Percentiles rank a stretch among this genome's conserved stretches.
Conservation (phyloP, 2,113 vertebrate species). For the Pardalotus punctatus region DNA sequence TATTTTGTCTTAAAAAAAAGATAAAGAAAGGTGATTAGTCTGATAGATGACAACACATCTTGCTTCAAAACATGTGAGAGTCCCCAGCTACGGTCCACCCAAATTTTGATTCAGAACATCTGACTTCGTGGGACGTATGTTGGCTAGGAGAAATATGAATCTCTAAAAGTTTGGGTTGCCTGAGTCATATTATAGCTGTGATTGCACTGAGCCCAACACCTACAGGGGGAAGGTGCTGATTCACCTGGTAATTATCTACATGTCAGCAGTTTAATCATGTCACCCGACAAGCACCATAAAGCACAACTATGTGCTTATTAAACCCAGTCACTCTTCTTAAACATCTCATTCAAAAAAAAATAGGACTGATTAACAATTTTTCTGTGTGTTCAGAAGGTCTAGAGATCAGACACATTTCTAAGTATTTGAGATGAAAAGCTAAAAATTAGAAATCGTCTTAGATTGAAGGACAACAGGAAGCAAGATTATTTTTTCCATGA, state of each 20-base stretch:
- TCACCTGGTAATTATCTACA: background rate
- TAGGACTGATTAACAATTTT: background rate
- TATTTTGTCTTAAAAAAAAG: background rate
- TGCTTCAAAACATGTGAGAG: background rate
- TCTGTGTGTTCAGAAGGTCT: background rate
- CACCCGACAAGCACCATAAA: background rate
- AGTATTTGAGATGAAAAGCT: background rate
- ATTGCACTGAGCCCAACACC: background rate
- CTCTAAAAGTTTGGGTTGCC: background rate
- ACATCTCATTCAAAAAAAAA: background rate
- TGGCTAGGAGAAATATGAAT: background rate
- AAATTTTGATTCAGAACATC: background rate
- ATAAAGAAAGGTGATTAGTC: background rate
- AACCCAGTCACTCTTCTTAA: background rate
- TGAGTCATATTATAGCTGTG: background rate
- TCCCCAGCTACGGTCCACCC: background rate
- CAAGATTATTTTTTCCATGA: background rate
- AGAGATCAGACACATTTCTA: background rate
- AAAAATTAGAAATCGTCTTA: background rate
- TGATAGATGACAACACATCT: background rate
- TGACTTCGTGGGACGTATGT: background rate
- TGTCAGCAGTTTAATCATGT: background rate
- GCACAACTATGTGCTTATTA: background rate
- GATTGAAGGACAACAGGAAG: background rate
- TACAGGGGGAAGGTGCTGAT: background rate